phyloP scores from a whole-genome alignment of 1,140 invertebrate species.

The Drosophila tani region DNA sequence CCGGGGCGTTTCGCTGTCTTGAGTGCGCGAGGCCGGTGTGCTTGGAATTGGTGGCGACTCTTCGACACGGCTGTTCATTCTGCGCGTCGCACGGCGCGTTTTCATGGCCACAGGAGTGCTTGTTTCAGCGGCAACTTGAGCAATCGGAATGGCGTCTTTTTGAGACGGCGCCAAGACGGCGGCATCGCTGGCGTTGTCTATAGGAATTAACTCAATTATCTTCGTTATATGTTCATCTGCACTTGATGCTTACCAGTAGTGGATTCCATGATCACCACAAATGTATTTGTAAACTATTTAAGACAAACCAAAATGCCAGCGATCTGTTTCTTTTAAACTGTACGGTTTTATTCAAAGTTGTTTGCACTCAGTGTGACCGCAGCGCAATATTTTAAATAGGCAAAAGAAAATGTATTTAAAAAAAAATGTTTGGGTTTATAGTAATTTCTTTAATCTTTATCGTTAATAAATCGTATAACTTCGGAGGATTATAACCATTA shows the following conservation, averaged over 20 bases:
- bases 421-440: neutral
- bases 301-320: constrained; percentile 2
- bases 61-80: neutral
- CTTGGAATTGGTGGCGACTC: neutral
- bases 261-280: constrained; percentile 11
- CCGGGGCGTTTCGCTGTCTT: constrained; percentile 57
- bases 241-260: constrained; percentile 3
- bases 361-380: constrained; percentile 5
- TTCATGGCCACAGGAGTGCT: constrained; percentile 47
- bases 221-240: too few relatives aligned
- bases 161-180: constrained; percentile 16
- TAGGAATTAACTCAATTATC: neutral
- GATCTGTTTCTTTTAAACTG: constrained; percentile 13
- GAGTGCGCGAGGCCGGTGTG: neutral
- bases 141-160: constrained; percentile 16
- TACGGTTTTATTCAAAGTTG: constrained; percentile 36
- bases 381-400: neutral
- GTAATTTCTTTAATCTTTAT: neutral
- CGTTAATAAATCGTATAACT: neutral
- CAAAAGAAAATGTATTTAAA: neutral
- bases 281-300: neutral
- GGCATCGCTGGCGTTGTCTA: constrained; percentile 1
- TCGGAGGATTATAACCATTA: neutral
- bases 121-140: neutral
- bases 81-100: constrained; percentile 22